Evolutionary conservation across 2,888 invertebrate species (phyloP), one percentile per base, ranked within the genome.

Genomic region (Xanthorhoe designata): DNA sequence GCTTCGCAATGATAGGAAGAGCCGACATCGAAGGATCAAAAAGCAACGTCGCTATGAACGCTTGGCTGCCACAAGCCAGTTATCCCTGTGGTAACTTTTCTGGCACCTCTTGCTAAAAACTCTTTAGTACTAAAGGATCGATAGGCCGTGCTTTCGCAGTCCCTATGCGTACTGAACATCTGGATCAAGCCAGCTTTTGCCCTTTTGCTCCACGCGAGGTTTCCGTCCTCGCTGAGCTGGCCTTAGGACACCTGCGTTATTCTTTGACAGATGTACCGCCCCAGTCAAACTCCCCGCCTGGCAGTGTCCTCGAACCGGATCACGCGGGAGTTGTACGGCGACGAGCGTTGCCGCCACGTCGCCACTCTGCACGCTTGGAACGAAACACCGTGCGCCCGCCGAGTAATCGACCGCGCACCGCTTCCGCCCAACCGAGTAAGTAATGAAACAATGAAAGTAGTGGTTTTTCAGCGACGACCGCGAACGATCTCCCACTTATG

Each of bases 1-100:
- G 95, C 95, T 95, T 95, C 95, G 91, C 95, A 95, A 95, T 95
- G 95, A 95, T 95, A 95, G 95, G 95, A 95, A 95, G 95, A 96
- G 95, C 95, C 95, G 95, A 95, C 94, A 95, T 95, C 95, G 95
- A 96, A 94, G 93, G 94, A 95, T 95, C 95, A 95, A 95, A 95
- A 95, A 94, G 94, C 94, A 90, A 95, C 94, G 94, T 95, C 94
- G 94, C 94, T 95, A 94, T 89, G 94, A 91, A 91, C 94, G 94
- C 94, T 95, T 91, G 91, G 94, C 94, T 92, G 94, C 94, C 94
- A 94, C 94, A 94, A 94, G 94, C 94, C 94, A 95, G 94, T 94
- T 95, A 95, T 95, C 94, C 95, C 95, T 95, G 94, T 95, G 95
- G 95, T 95, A 95, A 95, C 95, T 57, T 57, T 57, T 57, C 47